Conservation (phyloP, 1,140 invertebrate species). For the Microplitis mediator region DNA sequence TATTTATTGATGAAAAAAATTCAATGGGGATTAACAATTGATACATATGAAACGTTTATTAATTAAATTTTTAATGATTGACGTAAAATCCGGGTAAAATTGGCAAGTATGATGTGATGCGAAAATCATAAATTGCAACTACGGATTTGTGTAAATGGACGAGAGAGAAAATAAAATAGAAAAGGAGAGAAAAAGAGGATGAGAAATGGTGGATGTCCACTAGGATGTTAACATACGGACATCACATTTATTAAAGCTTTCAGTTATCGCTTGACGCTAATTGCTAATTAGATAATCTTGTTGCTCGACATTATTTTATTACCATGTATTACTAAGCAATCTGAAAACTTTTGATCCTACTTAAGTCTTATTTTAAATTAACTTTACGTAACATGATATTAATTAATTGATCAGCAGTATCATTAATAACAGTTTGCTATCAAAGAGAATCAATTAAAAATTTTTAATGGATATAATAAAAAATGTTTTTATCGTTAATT, state of each 20-base stretch:
- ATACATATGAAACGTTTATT: neutral
- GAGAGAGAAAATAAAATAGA: neutral
- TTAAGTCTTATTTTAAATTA: too few species aligned
- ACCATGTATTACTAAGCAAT: neutral
- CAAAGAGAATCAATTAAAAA: too few species aligned
- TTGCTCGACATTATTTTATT: conserved; percentile 17
- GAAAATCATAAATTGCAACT: conserved; percentile 19
- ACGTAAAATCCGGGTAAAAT: conserved; percentile 10
- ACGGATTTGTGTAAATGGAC: conserved; percentile 12
- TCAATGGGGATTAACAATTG: neutral
- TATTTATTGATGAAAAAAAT: too few species aligned
- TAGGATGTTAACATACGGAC: conserved; percentile 20
- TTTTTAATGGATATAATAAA: too few species aligned
- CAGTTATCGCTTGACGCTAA: conserved; percentile 21
- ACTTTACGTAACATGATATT: too few species aligned
- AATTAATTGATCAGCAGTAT: too few species aligned
- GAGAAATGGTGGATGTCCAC: conserved; percentile 13
- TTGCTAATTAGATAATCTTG: conserved; percentile 30
- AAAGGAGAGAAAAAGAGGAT: neutral
- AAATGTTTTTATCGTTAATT: neutral
- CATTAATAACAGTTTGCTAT: too few species aligned
- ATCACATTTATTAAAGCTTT: conserved; percentile 20
- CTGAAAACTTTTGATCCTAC: too few species aligned
- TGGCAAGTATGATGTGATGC: neutral
- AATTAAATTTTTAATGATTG: conserved; percentile 20